A percentile compares a stretch with the other conserved stretches of the same genome.
Evolutionary conservation across 2,888 invertebrate species (phyloP).

Genomic region (Drosophila nr. fundita): DNA sequence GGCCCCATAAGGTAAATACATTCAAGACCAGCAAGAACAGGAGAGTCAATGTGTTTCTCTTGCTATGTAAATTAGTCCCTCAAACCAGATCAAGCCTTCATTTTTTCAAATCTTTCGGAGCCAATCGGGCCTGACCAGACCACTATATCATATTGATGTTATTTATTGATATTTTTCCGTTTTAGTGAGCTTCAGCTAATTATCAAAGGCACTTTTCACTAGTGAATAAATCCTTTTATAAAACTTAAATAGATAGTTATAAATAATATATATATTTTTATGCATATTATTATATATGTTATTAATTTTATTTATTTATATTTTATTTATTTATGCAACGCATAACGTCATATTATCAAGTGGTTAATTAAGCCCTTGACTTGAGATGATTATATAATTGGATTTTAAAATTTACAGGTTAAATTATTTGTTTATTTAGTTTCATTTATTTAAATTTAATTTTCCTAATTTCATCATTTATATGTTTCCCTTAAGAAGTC

Average conservation of each 20-base stretch:
- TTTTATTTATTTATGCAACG: background rate
- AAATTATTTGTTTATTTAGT: background rate
- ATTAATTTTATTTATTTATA: background rate
- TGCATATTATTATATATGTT: too few species aligned
- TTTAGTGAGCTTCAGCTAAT: too few species aligned
- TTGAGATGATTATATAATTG: background rate
- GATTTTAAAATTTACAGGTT: background rate
- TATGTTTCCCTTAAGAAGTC: background rate
- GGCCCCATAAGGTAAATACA: background rate
- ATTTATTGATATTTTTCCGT: fast-evolving
- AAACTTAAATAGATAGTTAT: too few species aligned
- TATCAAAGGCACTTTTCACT: background rate
- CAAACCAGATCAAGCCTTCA: background rate
- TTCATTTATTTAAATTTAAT: background rate
- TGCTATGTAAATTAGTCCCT: background rate
- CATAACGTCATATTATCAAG: too few species aligned
- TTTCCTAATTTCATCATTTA: background rate
- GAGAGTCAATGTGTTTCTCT: background rate
- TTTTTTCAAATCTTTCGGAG: background rate
- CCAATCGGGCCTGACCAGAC: fast-evolving
- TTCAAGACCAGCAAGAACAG: background rate
- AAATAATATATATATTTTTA: too few species aligned
- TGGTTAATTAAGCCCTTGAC: fast-evolving
- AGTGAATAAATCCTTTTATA: too few species aligned
- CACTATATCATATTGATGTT: background rate